Conservation (phyloP, 2,888 invertebrate genomes). For the Drosophila differens region DNA sequence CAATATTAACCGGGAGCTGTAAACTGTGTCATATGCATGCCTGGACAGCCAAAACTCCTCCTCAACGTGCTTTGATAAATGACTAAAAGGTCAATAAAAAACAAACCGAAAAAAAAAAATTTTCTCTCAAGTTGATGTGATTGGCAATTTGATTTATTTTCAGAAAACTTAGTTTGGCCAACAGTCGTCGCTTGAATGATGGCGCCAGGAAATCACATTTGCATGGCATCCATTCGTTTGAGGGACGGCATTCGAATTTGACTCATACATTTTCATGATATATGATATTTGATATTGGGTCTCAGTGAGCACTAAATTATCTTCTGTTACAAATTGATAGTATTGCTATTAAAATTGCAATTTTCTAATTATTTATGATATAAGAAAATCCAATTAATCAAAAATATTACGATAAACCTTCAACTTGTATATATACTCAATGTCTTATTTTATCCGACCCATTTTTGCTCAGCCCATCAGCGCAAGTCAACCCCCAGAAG, state of each 20-base stretch:
- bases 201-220: conserved; percentile 28
- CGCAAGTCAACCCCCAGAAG: not conserved
- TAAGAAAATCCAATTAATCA: not conserved
- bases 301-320: not conserved
- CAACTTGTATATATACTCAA: not conserved
- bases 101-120: conserved; percentile 11
- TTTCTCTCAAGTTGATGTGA: conserved; percentile 60
- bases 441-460: conserved; percentile 2
- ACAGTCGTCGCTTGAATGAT: conserved; percentile 39
- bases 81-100: conserved; percentile 12
- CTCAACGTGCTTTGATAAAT: conserved; percentile 22
- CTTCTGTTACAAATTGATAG: not conserved
- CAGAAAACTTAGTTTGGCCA: conserved; percentile 58
- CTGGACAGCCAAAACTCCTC: not conserved
- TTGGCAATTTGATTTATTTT: conserved; percentile 75
- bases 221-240: conserved; percentile 22
- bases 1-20: conserved; percentile 55
- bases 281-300: not conserved
- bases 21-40: conserved; percentile 41
- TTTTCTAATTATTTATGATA: not conserved
- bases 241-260: not conserved
- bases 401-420: not conserved
- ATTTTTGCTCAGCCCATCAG: conserved; percentile 3
- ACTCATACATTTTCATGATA: too few species aligned
- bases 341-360: not conserved